Evolutionary conservation across 2,797 vertebrate species (phyloP).

Genomic region (Argya squamiceps): DNA sequence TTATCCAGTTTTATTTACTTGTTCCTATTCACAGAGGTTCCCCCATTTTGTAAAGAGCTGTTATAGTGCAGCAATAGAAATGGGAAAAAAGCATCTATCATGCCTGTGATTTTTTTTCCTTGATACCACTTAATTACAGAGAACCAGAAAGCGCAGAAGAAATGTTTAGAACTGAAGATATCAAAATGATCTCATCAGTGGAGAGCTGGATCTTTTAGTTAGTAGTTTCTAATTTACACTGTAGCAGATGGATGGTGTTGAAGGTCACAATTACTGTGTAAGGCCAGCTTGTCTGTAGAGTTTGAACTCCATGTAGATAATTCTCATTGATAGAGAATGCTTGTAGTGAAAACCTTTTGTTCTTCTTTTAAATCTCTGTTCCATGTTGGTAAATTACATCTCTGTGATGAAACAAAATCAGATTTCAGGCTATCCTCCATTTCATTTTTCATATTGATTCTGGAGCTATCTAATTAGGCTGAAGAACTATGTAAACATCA

Average conservation of each 20-base stretch:
- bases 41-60: neutral
- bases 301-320: conserved; percentile 4
- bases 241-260: conserved; percentile 48
- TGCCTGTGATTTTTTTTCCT: neutral
- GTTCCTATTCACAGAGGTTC: neutral
- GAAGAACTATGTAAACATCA: conserved; percentile 3
- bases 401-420: conserved; percentile 8
- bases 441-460: neutral
- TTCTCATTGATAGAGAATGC: neutral
- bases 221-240: conserved; percentile 39
- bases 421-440: neutral
- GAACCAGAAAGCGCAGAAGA: neutral
- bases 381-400: conserved; percentile 16
- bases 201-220: conserved; percentile 9
- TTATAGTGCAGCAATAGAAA: neutral
- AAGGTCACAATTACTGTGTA: conserved; percentile 42
- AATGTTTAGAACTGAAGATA: conserved; percentile 11
- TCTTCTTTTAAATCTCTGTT: conserved; percentile 22
- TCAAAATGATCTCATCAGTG: conserved; percentile 7
- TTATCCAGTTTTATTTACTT: neutral
- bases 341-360: conserved; percentile 32
- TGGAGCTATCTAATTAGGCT: conserved; percentile 23
- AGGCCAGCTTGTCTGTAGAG: neutral
- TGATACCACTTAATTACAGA: conserved; percentile 31
- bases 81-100: neutral